A percentile compares a stretch with the other conserved stretches of the same genome.
phyloP scores from a whole-genome alignment of 2,113 vertebrate genomes.

The Petromus typicus region DNA sequence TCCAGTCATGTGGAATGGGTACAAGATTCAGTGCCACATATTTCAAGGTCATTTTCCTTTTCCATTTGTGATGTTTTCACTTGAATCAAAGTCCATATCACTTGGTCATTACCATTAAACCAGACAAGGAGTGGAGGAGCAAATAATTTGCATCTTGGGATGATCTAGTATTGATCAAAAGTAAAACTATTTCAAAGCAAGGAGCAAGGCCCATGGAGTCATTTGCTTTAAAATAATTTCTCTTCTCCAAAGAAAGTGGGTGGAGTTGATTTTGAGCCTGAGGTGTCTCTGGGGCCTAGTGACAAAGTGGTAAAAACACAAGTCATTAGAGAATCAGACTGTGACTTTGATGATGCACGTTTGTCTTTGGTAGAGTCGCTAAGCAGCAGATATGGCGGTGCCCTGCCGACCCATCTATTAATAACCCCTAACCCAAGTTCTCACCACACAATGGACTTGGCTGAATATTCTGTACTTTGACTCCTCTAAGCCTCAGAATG shows the following conservation, averaged over 20 bases:
- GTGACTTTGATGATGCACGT: not conserved
- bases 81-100: not conserved
- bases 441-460: accelerated
- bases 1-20: too few relatives aligned
- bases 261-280: not conserved
- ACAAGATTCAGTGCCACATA: accelerated
- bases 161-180: not conserved
- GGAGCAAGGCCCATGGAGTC: not conserved
- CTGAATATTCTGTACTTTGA: not conserved
- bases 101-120: not conserved
- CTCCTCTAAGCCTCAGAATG: not conserved
- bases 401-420: too few relatives aligned
- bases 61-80: not conserved
- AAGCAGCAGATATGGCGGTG: accelerated
- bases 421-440: not conserved
- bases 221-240: not conserved
- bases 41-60: not conserved
- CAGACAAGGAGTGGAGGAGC: not conserved
- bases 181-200: not conserved
- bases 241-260: not conserved
- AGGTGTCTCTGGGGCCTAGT: not conserved
- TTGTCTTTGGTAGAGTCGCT: not conserved
- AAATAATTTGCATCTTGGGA: not conserved
- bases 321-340: not conserved
- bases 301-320: not conserved